These are phyloP conservation scores for Myioborus melanocephalus DNA, from an alignment of 2,797 vertebrate genomes.

Conservation along the genomic window DNA sequence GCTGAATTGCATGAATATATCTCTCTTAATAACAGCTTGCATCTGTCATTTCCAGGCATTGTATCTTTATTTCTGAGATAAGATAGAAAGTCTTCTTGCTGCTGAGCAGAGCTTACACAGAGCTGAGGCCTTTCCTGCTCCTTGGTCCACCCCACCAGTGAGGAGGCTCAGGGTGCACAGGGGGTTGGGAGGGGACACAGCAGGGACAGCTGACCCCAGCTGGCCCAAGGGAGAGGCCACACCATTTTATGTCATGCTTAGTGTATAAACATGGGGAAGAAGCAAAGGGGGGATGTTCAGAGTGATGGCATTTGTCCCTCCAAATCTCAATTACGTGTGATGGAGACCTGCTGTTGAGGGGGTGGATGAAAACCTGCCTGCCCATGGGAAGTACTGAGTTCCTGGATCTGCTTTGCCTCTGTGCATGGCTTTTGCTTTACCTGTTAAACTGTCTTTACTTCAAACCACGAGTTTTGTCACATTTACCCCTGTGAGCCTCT, in stretches of 20 bases:
- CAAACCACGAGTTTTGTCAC: neutral
- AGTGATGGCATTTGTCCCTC: neutral
- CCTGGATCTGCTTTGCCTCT: neutral
- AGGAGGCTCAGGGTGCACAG: too few relatives aligned
- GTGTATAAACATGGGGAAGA: neutral
- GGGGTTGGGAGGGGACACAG: neutral
- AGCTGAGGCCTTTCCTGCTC: neutral
- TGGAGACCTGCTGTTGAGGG: neutral
- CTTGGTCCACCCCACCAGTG: neutral
- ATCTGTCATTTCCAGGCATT: slow-evolving; percentile 10
- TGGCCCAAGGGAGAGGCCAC: neutral
- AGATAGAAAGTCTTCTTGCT: neutral
- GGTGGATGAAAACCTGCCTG: neutral
- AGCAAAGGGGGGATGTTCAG: neutral
- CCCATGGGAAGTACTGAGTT: neutral
- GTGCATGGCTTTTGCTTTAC: neutral
- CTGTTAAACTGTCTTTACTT: neutral
- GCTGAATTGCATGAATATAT: neutral
- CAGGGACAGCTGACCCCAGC: neutral
- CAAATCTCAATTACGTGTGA: fast-evolving
- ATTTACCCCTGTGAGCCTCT: fast-evolving
- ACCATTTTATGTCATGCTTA: neutral
- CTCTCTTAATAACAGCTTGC: neutral
- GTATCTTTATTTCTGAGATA: neutral
- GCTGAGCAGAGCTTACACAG: neutral